phyloP scores from a whole-genome alignment of 1,140 invertebrate species.

The Teleopsis dalmanni region DNA sequence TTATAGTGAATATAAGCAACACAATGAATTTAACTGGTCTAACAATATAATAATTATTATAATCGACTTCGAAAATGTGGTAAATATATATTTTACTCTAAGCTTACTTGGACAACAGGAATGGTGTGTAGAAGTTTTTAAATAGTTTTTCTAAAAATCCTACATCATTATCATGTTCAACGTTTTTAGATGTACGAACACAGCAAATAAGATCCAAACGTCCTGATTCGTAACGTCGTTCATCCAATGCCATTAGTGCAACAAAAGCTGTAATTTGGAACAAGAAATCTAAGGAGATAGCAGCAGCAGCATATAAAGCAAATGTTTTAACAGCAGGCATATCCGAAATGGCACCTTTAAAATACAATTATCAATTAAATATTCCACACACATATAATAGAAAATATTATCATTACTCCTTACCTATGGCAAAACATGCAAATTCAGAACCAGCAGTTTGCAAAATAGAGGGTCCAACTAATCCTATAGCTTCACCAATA shows the following conservation, averaged over 20 bases:
- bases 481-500: conserved; percentile 66
- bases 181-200: conserved; percentile 23
- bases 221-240: conserved; percentile 57
- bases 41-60: not conserved
- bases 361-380: conserved; percentile 9
- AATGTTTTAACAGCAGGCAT: conserved; percentile 91
- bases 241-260: conserved; percentile 72
- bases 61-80: not conserved
- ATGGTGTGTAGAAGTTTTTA: conserved; percentile 60
- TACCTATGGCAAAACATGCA: conserved; percentile 79
- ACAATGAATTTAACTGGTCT: conserved; percentile 50
- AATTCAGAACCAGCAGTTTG: conserved; percentile 78
- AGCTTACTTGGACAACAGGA: conserved; percentile 50
- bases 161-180: conserved; percentile 13
- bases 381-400: not conserved
- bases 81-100: not conserved
- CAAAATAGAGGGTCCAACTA: conserved; percentile 83
- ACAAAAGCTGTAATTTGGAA: conserved; percentile 87
- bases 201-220: conserved; percentile 72
- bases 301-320: conserved; percentile 77
- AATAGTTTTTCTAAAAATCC: conserved; percentile 59
- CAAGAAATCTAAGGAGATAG: conserved; percentile 77
- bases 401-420: conserved; percentile 1
- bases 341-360: conserved; percentile 64
- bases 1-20: conserved; percentile 51